These are phyloP conservation scores for Bungarus multicinctus DNA, from an alignment of 2,113 vertebrate genomes.

Conservation along the genomic window DNA sequence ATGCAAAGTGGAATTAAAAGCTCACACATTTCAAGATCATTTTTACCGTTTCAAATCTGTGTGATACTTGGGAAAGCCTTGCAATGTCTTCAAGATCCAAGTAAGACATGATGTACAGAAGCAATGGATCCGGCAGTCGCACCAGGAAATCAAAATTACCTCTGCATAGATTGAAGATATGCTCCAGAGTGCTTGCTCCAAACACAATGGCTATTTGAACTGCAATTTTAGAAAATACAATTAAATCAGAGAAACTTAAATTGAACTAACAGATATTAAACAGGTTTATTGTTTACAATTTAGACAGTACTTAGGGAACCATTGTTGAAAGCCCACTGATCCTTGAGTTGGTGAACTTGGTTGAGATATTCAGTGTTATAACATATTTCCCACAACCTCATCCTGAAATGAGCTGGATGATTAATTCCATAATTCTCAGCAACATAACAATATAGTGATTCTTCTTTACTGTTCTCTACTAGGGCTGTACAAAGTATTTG, in stretches of 20 bases:
- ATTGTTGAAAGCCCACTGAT: background rate
- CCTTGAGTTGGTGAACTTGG: background rate
- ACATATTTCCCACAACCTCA: background rate
- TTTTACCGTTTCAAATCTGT: slow-evolving; percentile 70
- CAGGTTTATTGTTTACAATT: background rate
- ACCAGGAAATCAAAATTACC: slow-evolving; percentile 77
- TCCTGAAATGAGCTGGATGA: background rate
- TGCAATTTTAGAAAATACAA: slow-evolving; percentile 59
- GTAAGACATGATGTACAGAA: slow-evolving; percentile 72
- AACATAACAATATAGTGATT: background rate
- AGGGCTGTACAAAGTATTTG: background rate
- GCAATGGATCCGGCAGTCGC: slow-evolving; percentile 69
- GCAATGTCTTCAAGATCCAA: slow-evolving; percentile 72
- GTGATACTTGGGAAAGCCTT: slow-evolving; percentile 71
- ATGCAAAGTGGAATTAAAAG: slow-evolving; percentile 9
- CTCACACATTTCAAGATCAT: background rate
- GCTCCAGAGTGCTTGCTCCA: slow-evolving; percentile 67
- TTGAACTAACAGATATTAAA: background rate
- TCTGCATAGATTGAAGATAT: slow-evolving; percentile 70
- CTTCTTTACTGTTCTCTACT: background rate
- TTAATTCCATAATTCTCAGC: background rate
- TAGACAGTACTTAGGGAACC: background rate
- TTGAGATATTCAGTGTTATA: background rate
- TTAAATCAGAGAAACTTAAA: slow-evolving; percentile 21
- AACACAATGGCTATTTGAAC: slow-evolving; percentile 69